Percentiles rank a stretch among this genome's conserved stretches.
Evolutionary conservation across 2,888 invertebrate genomes (phyloP).

Genomic region (Lumbricus terrestris): DNA sequence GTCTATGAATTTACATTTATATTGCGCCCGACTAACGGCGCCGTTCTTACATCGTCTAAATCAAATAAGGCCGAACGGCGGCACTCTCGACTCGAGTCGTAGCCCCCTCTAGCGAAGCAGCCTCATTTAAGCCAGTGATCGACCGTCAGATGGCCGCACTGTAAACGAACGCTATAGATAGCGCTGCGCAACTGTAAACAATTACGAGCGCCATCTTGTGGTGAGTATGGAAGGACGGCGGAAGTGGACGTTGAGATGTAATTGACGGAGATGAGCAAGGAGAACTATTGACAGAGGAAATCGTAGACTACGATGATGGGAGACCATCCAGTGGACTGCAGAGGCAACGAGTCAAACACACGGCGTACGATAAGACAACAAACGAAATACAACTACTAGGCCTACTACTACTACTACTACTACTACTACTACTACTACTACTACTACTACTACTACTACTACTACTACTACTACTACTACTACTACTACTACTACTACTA

Average conservation of each 20-base stretch:
- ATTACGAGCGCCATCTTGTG: not conserved
- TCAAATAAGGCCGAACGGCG: not conserved
- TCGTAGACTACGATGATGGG: not conserved
- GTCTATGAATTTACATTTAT: constrained; percentile 3
- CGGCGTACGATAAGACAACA: not conserved
- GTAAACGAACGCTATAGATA: not conserved
- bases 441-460: constrained; percentile 6
- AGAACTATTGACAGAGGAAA: constrained; percentile 3
- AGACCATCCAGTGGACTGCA: not conserved
- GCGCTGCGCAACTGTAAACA: not conserved
- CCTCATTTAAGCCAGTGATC: not conserved
- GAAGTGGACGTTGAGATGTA: not conserved
- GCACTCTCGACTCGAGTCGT: not conserved
- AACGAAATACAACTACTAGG: not conserved
- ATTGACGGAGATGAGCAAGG: not conserved
- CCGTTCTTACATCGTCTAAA: not conserved
- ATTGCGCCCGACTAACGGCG: not conserved
- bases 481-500: too few species aligned
- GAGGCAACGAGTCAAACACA: not conserved
- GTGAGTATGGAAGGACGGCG: not conserved
- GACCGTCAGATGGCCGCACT: not conserved
- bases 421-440: not conserved
- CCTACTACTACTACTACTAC: not conserved
- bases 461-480: too few species aligned
- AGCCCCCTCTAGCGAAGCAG: not conserved